Conservation (phyloP, 2,797 vertebrate species). For the Tolypeutes matacus region DNA sequence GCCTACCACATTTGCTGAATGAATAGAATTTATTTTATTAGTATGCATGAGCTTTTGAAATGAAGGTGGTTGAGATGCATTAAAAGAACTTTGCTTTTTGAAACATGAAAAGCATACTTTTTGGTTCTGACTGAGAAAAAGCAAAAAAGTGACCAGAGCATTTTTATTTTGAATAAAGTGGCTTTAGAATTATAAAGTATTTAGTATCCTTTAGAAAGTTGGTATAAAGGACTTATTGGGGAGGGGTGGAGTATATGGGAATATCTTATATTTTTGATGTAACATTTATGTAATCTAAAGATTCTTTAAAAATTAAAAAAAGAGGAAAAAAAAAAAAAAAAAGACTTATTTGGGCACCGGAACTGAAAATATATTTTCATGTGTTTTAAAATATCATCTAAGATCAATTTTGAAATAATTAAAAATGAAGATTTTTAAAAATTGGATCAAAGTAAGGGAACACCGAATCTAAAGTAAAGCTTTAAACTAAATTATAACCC, state of each 20-base stretch:
- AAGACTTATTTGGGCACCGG: conserved; percentile 20
- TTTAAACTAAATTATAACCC: conserved; percentile 56
- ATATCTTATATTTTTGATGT: too few relatives aligned
- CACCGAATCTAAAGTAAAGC: conserved; percentile 6
- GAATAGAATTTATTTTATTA: conserved; percentile 69
- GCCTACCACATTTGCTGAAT: conserved; percentile 32
- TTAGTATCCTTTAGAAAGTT: conserved; percentile 35
- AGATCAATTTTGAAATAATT: conserved; percentile 40
- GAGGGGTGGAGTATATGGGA: too few relatives aligned
- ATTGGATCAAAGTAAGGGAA: not conserved
- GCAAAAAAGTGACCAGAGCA: not conserved
- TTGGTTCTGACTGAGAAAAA: conserved; percentile 53
- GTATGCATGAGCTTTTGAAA: conserved; percentile 53
- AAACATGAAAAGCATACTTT: conserved; percentile 51
- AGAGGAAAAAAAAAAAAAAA: too few relatives aligned
- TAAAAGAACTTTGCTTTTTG: conserved; percentile 47
- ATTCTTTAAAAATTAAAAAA: too few relatives aligned
- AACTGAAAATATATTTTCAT: conserved; percentile 36
- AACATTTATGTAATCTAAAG: too few relatives aligned
- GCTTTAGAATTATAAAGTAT: conserved; percentile 37
- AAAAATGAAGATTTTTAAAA: conserved; percentile 54
- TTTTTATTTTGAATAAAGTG: conserved; percentile 47
- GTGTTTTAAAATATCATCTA: conserved; percentile 59
- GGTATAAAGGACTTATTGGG: conserved; percentile 32
- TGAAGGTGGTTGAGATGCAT: conserved; percentile 38